Base-by-base conservation (phyloP, 2,113 vertebrate species). In the Saccopteryx bilineata region DNA sequence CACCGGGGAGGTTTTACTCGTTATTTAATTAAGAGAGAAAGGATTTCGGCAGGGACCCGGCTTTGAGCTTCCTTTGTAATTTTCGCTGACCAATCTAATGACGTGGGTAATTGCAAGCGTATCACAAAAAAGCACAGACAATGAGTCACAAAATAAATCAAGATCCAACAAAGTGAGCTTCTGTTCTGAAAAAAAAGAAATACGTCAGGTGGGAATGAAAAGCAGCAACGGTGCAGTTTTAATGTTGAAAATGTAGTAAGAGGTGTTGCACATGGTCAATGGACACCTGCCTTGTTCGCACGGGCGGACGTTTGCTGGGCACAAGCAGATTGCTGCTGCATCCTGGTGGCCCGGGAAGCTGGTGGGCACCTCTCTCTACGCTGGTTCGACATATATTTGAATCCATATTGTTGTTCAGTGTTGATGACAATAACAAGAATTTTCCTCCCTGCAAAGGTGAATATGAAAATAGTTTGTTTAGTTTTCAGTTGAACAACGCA, bases 401-500 rank as follows among this genome's bases (percentile, higher is more conserved):
- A 75, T 89, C 76, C 46, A 18, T 68, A 5, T 79, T 84, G 81
- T 71, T 84, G 76, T 66, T 83, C 17, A 96, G 83, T 96, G 95
- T 54, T 33, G 68, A 48, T 17, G 84, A 71, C 97, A 96, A 58
- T 54, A 91, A 6, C 0, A 9, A 18, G 80, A 18, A 50, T 26
- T 79, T 33, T 92, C 50, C 91, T 94, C 78, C 89, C 11, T 65
- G n/a, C n/a, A 26, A 75, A 98, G 92, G 82, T 90, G 92, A 97
- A 93, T 97, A 89, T 90, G 95, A 56, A 97, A 98, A 95, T 56
- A 91, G 94, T 95, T 98, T 94, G 92, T 94, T 97, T 94, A 74
- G 88, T 94, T 98, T 98, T 98, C 93, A 94, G 98, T 98, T 98
- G 96, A 95, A 98, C 98, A 98, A 96, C 95, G 93, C 97, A 86